Conservation (phyloP, 2,797 vertebrate genomes). For the Buphagus erythrorhynchus region DNA sequence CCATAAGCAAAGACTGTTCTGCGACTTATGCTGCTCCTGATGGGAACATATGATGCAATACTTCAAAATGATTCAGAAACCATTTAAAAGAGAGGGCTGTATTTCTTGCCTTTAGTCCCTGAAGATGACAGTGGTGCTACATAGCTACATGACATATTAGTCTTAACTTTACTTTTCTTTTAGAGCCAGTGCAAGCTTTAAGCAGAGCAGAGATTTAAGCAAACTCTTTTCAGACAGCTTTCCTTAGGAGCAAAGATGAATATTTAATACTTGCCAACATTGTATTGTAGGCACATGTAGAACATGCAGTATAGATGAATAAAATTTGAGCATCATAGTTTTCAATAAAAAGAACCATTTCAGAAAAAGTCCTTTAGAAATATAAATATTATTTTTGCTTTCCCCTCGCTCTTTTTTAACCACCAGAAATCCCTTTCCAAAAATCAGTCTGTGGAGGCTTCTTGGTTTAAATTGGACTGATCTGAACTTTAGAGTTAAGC, state of each 20-base stretch:
- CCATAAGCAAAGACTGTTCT: constrained; percentile 18
- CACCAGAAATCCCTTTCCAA: neutral
- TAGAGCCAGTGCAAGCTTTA: neutral
- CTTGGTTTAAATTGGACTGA: neutral
- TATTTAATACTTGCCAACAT: neutral
- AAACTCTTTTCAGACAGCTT: neutral
- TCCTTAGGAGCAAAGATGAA: neutral
- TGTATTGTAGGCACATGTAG: neutral
- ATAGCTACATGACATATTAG: neutral
- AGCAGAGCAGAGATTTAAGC: neutral
- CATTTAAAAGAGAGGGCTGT: neutral
- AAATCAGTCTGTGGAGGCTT: neutral
- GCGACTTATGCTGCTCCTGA: neutral
- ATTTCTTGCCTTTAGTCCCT: neutral
- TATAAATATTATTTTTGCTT: neutral
- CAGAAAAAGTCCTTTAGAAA: neutral
- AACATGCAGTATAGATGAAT: neutral
- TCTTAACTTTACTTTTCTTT: neutral
- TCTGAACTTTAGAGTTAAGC: neutral
- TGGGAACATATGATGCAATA: neutral
- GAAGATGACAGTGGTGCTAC: neutral
- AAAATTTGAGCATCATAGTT: neutral
- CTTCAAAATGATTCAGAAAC: constrained; percentile 11
- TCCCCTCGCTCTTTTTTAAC: neutral
- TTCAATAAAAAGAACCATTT: neutral